phyloP scores from a whole-genome alignment of 2,113 vertebrate genomes.

The Passer domesticus region DNA sequence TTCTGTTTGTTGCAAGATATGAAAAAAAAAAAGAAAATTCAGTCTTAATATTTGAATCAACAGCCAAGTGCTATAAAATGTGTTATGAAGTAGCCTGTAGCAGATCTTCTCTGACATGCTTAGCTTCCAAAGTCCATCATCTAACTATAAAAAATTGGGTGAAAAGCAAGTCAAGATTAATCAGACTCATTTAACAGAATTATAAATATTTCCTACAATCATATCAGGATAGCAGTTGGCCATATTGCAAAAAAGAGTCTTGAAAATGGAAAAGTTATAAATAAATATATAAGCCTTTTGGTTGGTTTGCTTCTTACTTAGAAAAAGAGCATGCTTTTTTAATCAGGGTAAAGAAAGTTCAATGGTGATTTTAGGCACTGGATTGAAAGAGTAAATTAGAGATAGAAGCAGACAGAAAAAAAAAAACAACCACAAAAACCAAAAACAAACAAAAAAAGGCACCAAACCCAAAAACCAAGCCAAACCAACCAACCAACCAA shows the following conservation, averaged over 20 bases:
- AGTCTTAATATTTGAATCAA: neutral
- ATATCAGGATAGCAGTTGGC: constrained; percentile 43
- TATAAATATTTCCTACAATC: constrained; percentile 62
- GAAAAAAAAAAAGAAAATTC: neutral
- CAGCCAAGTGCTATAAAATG: neutral
- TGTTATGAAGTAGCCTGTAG: neutral
- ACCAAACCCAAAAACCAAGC: neutral
- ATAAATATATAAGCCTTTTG: constrained; percentile 65
- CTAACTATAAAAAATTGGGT: constrained; percentile 33
- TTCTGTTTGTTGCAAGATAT: neutral
- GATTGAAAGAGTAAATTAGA: constrained; percentile 23
- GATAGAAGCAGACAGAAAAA: neutral
- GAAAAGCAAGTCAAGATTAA: constrained; percentile 63
- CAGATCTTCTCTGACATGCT: neutral
- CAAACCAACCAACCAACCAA: neutral
- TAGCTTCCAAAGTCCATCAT: constrained; percentile 6
- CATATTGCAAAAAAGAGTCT: constrained; percentile 26
- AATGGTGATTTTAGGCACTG: neutral
- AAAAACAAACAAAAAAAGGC: too few relatives aligned
- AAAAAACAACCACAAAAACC: too few relatives aligned
- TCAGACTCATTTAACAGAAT: constrained; percentile 50
- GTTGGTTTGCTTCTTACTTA: constrained; percentile 47
- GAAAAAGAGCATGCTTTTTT: constrained; percentile 55
- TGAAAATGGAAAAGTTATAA: constrained; percentile 57
- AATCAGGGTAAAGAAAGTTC: constrained; percentile 51